Evolutionary conservation across 2,113 vertebrate species (phyloP), one percentile per base, ranked within the genome.

Genomic region (Gambusia holbrooki): DNA sequence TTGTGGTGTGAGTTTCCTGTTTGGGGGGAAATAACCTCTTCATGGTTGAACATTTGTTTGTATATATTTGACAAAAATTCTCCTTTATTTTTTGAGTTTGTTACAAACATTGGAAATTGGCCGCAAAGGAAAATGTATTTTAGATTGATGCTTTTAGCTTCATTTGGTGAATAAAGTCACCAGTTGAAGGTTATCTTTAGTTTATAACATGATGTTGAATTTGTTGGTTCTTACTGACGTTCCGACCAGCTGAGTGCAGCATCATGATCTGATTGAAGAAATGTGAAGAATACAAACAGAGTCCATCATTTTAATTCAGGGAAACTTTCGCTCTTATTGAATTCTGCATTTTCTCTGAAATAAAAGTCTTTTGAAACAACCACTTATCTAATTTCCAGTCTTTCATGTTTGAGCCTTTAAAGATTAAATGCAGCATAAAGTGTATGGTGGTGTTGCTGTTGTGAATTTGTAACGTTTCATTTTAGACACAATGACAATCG

Each of bases 101-200:
- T 79, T 58, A 58, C 9, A 6, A 37, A 75, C 77, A 71, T 48
- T 45, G 63, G 42, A 40, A 76, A 73, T 62, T 45, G 19, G 1
- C 1, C 61, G 33, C 27, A 68, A 67, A 62, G 3, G 1, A 19
- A 3, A 5, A 45, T 15, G 2, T 48, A n/a, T 27, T 33, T 65
- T 0, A 5, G 29, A 61, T 5, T 17, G 25, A 29, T 25, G 22
- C 10, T 1, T 2, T 37, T 40, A 11, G 1, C 58, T 77, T 76
- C 15, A 37, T 10, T 58, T 69, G 32, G 2, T 33, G 13, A 12
- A 40, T 42, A n/a, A 80, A 29, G 12, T 14, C 14, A 45, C 32
- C 32, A 15, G 11, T 17, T 0, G 17, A 65, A 58, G 6, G 33
- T 51, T 13, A 27, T 5, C 0, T 30, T 45, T 0, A 7, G 45